These are phyloP conservation scores for Psylliodes chrysocephalus DNA, from an alignment of 2,888 invertebrate genomes.

Conservation along the genomic window DNA sequence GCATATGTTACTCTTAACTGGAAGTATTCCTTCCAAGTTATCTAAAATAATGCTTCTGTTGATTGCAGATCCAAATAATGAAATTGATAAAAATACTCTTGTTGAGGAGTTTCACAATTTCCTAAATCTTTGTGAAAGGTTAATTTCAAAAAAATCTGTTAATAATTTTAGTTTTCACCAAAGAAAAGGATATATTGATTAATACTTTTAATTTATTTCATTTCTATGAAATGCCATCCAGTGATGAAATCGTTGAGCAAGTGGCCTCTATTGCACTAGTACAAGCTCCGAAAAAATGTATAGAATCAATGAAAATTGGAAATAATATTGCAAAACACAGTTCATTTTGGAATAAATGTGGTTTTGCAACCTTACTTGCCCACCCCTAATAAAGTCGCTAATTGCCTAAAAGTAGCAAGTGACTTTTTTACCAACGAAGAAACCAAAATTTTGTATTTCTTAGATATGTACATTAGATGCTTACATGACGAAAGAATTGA, in stretches of 20 bases:
- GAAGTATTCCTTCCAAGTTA: slow-evolving; percentile 12
- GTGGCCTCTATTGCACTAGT: not conserved
- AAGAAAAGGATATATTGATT: slow-evolving; percentile 3
- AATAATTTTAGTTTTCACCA: not conserved
- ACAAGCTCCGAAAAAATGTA: not conserved
- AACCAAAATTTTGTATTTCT: slow-evolving; percentile 1
- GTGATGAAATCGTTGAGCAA: not conserved
- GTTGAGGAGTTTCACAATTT: slow-evolving; percentile 6
- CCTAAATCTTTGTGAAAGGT: slow-evolving; percentile 7
- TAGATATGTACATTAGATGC: slow-evolving; percentile 14
- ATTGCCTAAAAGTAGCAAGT: slow-evolving; percentile 13
- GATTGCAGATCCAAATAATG: slow-evolving; percentile 6
- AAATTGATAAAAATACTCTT: not conserved
- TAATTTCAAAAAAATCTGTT: slow-evolving; percentile 3
- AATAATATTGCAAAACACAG: not conserved
- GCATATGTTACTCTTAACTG: slow-evolving; percentile 18
- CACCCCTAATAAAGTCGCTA: not conserved
- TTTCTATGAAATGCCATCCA: not conserved
- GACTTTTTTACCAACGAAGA: slow-evolving; percentile 11
- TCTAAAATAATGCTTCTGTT: slow-evolving; percentile 7
- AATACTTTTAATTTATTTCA: slow-evolving; percentile 5
- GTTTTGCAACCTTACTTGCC: not conserved
- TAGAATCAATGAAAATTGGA: not conserved
- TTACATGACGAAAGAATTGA: not conserved
- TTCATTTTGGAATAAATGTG: not conserved